These are phyloP conservation scores for Eumerus sabulonum DNA, from an alignment of 2,888 invertebrate species.

Conservation along the genomic window DNA sequence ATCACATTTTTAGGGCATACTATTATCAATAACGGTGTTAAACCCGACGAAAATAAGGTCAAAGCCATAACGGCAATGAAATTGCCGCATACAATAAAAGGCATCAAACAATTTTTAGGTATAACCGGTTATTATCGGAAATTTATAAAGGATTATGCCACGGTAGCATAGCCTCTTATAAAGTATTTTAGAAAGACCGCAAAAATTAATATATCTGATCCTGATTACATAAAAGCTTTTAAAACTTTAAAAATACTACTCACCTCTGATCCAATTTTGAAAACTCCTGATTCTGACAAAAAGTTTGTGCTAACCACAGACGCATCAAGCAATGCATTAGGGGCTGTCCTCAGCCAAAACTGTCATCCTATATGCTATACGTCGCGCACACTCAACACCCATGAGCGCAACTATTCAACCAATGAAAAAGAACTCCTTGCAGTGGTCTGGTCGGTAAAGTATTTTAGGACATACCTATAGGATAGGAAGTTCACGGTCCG, in stretches of 20 bases:
- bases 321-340: too few relatives aligned
- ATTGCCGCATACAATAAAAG: conserved; percentile 3
- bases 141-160: neutral
- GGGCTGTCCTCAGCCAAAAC: too few relatives aligned
- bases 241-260: too few relatives aligned
- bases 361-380: conserved; percentile 34
- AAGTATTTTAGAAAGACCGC: too few relatives aligned
- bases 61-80: neutral
- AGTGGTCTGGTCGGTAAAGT: conserved; percentile 74
- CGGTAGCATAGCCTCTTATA: conserved; percentile 38
- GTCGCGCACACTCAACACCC: conserved; percentile 26
- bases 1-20: conserved; percentile 11
- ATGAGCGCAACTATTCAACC: too few relatives aligned
- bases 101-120: conserved; percentile 12
- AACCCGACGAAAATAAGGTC: conserved; percentile 4
- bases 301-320: conserved; percentile 41
- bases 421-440: conserved; percentile 74
- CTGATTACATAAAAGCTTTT: too few relatives aligned
- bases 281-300: conserved; percentile 72
- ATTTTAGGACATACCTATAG: too few relatives aligned
- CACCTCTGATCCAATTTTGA: conserved; percentile 68
- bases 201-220: too few relatives aligned
- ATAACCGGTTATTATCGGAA: conserved; percentile 16
- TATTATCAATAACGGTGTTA: conserved; percentile 7
- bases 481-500: too few relatives aligned